phyloP scores from a whole-genome alignment of 2,797 vertebrate species.

The Smutsia temminckii region DNA sequence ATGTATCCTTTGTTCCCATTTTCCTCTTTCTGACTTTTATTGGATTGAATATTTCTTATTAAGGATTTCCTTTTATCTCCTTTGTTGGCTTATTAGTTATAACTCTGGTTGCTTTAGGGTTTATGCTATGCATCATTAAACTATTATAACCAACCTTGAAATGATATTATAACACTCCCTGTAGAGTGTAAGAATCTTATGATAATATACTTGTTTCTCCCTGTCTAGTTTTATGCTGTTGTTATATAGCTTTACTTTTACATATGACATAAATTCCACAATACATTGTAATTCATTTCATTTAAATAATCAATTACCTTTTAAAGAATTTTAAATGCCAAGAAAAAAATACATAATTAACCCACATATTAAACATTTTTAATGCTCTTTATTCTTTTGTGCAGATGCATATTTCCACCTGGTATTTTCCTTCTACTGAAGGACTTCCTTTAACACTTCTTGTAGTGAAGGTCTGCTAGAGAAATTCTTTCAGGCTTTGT shows the following conservation, averaged over 20 bases:
- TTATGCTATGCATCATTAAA: not conserved
- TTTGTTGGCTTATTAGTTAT: constrained; percentile 3
- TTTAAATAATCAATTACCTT: not conserved
- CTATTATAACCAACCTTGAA: not conserved
- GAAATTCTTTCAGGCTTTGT: not conserved
- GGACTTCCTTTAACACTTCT: not conserved
- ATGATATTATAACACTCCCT: not conserved
- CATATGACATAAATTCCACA: not conserved
- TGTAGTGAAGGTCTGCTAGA: not conserved
- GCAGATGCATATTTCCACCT: not conserved
- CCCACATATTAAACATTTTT: not conserved
- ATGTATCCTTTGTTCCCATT: not conserved
- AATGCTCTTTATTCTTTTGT: not conserved
- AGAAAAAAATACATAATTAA: not conserved
- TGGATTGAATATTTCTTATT: not conserved
- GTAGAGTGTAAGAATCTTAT: not conserved
- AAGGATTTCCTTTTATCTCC: not conserved
- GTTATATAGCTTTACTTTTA: not conserved
- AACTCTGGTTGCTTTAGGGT: not conserved
- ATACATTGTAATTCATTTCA: not conserved
- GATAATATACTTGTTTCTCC: not conserved
- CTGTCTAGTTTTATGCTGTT: not conserved
- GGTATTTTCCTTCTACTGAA: not conserved
- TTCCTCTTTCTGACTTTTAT: not conserved
- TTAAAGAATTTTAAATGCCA: constrained; percentile 12